Base-by-base conservation (phyloP, 1,140 invertebrate genomes). In the Aphis gossypii region DNA sequence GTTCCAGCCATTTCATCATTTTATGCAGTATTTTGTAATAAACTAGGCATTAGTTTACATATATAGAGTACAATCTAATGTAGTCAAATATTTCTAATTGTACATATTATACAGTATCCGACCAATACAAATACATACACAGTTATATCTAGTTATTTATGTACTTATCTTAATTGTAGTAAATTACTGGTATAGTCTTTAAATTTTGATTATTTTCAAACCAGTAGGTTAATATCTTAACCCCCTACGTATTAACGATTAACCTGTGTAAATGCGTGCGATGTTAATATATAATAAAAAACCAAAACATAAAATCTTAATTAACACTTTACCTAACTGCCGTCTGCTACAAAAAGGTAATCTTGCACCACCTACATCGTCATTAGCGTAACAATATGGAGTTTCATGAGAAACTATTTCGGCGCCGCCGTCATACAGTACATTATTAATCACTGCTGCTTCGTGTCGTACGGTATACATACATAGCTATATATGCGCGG, bases 331-430 rank as follows among this genome's bases (percentile, higher is more conserved):
- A 76, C 60, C 30, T 76, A 76, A 76, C 60, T 76, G 60, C 60
- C 30, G 60, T 76, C 60, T 76, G 60, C 60, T 30, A 76, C n/a
- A 76, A n/a, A 76, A 76, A 76, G 60, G 60, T 76, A 76, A n/a
- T 76, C 30, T n/a, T 76, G 30, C 60, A 76, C 60, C n/a, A 76
- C 60, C 60, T 76, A 76, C 60, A 11, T 76, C 60, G 60, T 76
- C 60, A 76, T 76, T 76, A 76, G 60, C 60, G 60, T 76, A 76
- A n/a, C 60, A 76, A 76, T 76, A 76, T 76, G 60, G n/a, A 76
- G 60, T 41, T 25, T 51, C 86, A n/a, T 48, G 86, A 88, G 86
- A 88, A 48, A 88, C 44, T 18, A 46, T 88, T 48, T n/a, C 46
- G 46, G 23, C 46, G 44, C 46, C 86, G 83, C 18, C 41, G 41